Conservation (phyloP, 2,888 invertebrate genomes). For the Strigamia maritima region DNA sequence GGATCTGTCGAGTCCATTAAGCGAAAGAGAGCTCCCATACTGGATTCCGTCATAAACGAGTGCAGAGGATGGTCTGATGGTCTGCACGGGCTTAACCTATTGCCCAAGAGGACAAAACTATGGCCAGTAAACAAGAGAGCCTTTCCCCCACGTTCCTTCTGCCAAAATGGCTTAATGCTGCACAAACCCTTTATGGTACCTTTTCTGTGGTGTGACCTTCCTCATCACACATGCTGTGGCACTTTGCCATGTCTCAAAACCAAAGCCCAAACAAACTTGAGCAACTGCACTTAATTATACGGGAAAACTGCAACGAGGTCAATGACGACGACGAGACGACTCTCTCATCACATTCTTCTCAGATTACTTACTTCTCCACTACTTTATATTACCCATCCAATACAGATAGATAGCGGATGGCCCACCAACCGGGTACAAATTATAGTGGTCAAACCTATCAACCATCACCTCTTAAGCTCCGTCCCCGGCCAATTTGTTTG, state of each 20-base stretch:
- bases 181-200: slow-evolving; percentile 27
- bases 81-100: slow-evolving; percentile 21
- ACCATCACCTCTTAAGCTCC: slow-evolving; percentile 29
- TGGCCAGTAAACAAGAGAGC: slow-evolving; percentile 24
- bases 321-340: slow-evolving; percentile 20
- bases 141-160: slow-evolving; percentile 2
- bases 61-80: slow-evolving; percentile 16
- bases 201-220: slow-evolving; percentile 12
- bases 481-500: slow-evolving; percentile 29
- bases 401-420: slow-evolving; percentile 29
- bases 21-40: not conserved
- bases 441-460: slow-evolving; percentile 29
- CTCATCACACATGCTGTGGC: slow-evolving; percentile 24
- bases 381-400: slow-evolving; percentile 29
- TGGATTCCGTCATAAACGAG: slow-evolving; percentile 6
- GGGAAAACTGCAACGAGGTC: slow-evolving; percentile 23
- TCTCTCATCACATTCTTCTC: slow-evolving; percentile 17
- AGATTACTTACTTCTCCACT: slow-evolving; percentile 24
- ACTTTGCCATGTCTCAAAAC: slow-evolving; percentile 20
- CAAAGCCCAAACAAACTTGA: slow-evolving; percentile 6
- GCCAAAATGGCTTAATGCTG: slow-evolving; percentile 10
- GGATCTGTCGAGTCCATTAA: slow-evolving; percentile 9
- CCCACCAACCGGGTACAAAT: slow-evolving; percentile 27
- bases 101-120: slow-evolving; percentile 29
- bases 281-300: slow-evolving; percentile 24